These are phyloP conservation scores for Furcifer pardalis DNA, from an alignment of 2,797 vertebrate species.

Conservation along the genomic window DNA sequence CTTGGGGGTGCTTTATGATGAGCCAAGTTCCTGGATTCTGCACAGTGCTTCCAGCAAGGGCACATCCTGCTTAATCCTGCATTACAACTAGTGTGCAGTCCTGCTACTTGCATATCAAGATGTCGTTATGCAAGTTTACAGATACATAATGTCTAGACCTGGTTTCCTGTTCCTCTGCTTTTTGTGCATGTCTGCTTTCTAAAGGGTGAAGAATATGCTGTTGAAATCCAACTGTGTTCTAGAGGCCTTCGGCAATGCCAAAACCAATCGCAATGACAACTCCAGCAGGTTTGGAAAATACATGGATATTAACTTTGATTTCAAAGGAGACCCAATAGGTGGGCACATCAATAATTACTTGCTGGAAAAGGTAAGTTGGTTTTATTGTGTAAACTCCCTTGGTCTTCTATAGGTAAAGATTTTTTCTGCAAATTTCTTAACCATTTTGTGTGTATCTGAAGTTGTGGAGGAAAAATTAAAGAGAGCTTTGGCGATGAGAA, in stretches of 20 bases:
- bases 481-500: not conserved
- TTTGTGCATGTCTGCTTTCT: slow-evolving; percentile 25
- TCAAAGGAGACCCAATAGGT: slow-evolving; percentile 97
- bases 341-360: slow-evolving; percentile 99
- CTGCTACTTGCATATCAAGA: not conserved
- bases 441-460: not conserved
- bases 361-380: slow-evolving; percentile 89
- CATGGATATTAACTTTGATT: slow-evolving; percentile 99
- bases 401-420: not conserved
- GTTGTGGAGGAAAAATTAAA: not conserved
- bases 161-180: slow-evolving; percentile 19
- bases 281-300: slow-evolving; percentile 99
- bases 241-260: slow-evolving; percentile 98
- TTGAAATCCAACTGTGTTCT: slow-evolving; percentile 98
- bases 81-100: not conserved
- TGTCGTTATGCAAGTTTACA: accelerated
- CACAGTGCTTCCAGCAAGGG: not conserved
- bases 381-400: not conserved
- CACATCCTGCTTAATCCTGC: not conserved
- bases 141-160: not conserved
- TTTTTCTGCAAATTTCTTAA: not conserved
- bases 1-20: not conserved
- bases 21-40: not conserved
- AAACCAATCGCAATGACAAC: slow-evolving; percentile 98
- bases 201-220: slow-evolving; percentile 96